Conservation (phyloP, 2,113 vertebrate genomes). For the Oceanodroma tethys region DNA sequence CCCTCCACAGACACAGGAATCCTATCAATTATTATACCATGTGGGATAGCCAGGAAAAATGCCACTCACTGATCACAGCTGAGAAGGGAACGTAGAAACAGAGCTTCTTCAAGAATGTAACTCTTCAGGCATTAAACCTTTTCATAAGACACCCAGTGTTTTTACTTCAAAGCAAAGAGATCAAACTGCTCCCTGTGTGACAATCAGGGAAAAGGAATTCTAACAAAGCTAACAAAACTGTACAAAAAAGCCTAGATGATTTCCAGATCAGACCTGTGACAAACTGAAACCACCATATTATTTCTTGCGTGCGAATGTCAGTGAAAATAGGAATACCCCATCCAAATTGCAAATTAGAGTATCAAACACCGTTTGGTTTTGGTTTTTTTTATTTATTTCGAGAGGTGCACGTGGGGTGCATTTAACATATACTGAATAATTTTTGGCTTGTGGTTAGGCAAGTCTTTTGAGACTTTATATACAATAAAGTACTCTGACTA, state of each 20-base stretch:
- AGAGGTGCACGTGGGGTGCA: background rate
- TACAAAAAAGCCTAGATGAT: background rate
- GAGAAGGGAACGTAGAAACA: background rate
- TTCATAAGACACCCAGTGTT: background rate
- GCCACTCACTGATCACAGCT: background rate
- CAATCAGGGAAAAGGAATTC: background rate
- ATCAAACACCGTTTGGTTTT: background rate
- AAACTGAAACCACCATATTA: background rate
- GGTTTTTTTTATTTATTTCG: background rate
- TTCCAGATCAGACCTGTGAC: background rate
- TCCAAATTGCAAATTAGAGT: background rate
- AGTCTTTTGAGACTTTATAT: conserved; percentile 18
- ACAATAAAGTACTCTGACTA: conserved; percentile 29
- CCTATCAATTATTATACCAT: background rate
- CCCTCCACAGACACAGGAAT: background rate
- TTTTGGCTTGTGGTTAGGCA: background rate
- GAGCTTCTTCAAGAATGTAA: background rate
- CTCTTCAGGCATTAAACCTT: background rate
- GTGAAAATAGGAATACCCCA: background rate
- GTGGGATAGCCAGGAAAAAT: background rate
- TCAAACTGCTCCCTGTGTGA: background rate
- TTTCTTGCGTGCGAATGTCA: background rate
- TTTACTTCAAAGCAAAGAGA: background rate
- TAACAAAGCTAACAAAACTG: background rate
- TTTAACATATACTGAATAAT: background rate